These are phyloP conservation scores for Nomada ferruginata DNA, from an alignment of 2,888 invertebrate genomes.

Conservation along the genomic window DNA sequence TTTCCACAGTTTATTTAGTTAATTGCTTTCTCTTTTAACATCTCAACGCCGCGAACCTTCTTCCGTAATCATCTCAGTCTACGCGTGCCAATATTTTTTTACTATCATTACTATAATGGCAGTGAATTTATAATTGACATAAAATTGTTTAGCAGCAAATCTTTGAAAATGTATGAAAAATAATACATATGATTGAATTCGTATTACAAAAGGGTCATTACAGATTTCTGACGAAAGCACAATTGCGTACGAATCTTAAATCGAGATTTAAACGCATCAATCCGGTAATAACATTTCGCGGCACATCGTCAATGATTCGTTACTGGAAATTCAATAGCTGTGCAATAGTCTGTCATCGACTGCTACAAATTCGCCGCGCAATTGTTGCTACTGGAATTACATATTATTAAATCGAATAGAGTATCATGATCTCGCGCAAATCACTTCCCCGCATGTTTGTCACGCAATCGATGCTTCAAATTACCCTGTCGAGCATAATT, in stretches of 20 bases:
- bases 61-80: not conserved
- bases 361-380: conserved; percentile 32
- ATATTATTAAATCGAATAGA: conserved; percentile 34
- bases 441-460: conserved; percentile 23
- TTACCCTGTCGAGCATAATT: conserved; percentile 8
- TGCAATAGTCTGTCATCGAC: too few relatives aligned
- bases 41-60: not conserved
- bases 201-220: too few relatives aligned
- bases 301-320: conserved; percentile 12
- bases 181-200: too few relatives aligned
- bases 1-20: conserved; percentile 3
- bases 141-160: too few relatives aligned
- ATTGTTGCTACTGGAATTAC: conserved; percentile 41
- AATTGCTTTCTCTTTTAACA: not conserved
- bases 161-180: too few relatives aligned
- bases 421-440: conserved; percentile 40
- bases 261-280: not conserved
- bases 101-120: not conserved
- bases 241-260: not conserved
- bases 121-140: too few relatives aligned
- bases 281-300: conserved; percentile 2
- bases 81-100: not conserved
- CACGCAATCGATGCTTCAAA: conserved; percentile 17
- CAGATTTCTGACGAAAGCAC: not conserved
- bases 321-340: conserved; percentile 29